Percentiles rank a stretch among this genome's conserved stretches.
Evolutionary conservation across 2,797 vertebrate genomes (phyloP).

Genomic region (Onychomys torridus): DNA sequence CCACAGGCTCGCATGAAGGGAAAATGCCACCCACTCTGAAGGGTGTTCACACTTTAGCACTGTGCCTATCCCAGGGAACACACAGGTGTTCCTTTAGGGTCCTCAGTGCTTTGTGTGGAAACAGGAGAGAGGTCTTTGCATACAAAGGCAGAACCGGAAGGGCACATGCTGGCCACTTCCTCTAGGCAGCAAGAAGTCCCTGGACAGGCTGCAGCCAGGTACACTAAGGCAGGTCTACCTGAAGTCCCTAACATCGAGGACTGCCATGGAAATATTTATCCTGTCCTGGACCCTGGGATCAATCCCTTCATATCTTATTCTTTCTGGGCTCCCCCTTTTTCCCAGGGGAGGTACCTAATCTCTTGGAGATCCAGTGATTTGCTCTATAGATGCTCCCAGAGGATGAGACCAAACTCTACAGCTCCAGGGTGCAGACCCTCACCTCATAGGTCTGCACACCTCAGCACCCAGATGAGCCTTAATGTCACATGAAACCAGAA

Average conservation of each 20-base stretch:
- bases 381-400: background rate
- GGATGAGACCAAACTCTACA: background rate
- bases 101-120: constrained; percentile 10
- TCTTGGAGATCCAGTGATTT: background rate
- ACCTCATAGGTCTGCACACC: background rate
- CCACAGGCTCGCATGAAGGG: background rate
- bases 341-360: background rate
- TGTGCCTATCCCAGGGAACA: background rate
- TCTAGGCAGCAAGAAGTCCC: background rate
- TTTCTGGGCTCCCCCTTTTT: background rate
- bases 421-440: background rate
- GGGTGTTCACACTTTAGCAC: background rate
- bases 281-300: background rate
- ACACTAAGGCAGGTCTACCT: background rate
- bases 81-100: background rate
- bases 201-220: background rate
- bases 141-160: constrained; percentile 1
- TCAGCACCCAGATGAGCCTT: background rate
- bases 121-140: background rate
- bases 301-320: background rate
- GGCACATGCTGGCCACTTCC: background rate
- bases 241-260: background rate
- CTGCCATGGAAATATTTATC: rapidly evolving
- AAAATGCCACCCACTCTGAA: background rate
- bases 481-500: background rate